Conservation (phyloP, 64 coral and sea anemone species). For the Catalaphyllia jardinei region DNA sequence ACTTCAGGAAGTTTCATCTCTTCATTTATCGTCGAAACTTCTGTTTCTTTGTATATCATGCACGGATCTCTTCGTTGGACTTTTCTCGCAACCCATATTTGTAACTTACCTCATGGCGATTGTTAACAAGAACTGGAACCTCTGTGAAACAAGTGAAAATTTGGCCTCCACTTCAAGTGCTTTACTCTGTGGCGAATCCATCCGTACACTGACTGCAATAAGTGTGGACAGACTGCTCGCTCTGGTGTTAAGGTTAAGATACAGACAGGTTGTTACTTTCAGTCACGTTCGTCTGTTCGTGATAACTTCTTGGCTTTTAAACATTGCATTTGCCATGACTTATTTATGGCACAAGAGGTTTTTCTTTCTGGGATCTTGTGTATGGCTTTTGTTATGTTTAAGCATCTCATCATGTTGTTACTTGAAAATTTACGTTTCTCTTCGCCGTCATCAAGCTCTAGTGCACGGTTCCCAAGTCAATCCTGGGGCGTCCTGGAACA, state of each 20-base stretch:
- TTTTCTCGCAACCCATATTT: slow-evolving; percentile 52
- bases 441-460: not conserved
- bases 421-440: not conserved
- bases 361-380: not conserved
- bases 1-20: slow-evolving; percentile 21
- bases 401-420: not conserved
- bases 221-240: slow-evolving; percentile 13
- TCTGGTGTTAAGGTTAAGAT: slow-evolving; percentile 12
- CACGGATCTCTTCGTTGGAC: slow-evolving; percentile 55
- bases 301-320: not conserved
- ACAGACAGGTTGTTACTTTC: slow-evolving; percentile 1
- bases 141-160: not conserved
- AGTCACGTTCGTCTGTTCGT: not conserved
- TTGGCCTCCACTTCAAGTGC: not conserved
- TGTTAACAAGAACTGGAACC: not conserved
- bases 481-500: not conserved
- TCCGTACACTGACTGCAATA: not conserved
- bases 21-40: slow-evolving; percentile 45
- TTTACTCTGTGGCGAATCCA: not conserved
- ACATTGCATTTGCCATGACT: not conserved
- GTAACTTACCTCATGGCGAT: not conserved
- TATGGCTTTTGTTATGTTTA: not conserved
- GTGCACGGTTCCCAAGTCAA: not conserved
- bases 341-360: not conserved
- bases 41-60: slow-evolving; percentile 31